Evolutionary conservation across 64 coral and sea anemone species (phyloP), one percentile per base, ranked within the genome.

Genomic region (Dendrophyllia cribrosa): DNA sequence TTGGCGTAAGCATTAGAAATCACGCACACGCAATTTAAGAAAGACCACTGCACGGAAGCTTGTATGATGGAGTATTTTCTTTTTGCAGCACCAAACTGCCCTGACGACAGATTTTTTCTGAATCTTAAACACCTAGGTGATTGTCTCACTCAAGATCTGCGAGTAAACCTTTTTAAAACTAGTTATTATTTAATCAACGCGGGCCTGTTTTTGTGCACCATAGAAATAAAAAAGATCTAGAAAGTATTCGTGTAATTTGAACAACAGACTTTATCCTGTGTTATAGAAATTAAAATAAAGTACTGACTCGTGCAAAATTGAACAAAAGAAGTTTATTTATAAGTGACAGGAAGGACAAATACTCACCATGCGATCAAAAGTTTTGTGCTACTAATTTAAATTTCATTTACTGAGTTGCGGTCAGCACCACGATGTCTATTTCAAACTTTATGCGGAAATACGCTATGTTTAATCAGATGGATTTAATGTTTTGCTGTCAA

Each of bases 1-100:
- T 55, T 55, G 75, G 51, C 9, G 11, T 11, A 24, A 20, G 49
- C 19, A 77, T 77, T 23, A 77, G 51, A 50, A 77, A 25, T 51
- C 75, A 77, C 75, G 24, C 71, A 77, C 75, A 74, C 34, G 75
- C 48, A 77, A 77, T 77, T 23, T 13, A 3, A 45, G 3, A 9
- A 44, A 12, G 44, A 75, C 34, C 34, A 34, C 34, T 34, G 22
- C 75, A 77, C 75, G 75, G 75, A 77, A 58, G 20, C 51, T 51
- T 17, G 61, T 17, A 19, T 19, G 45, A 12, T 46, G 14, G 14
- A 1, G 17, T 75, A 24, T 72, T 43, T 43, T 43, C 69, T 14
- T 9, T 47, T 47, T 43, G 34, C 34, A 34, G 34, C 34, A 34
- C 26, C 14, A 75, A n/a, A 77, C 49, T 20, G 49, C 75, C 48